Conservation (phyloP, 2,797 vertebrate genomes). For the Podarcis lilfordi region DNA sequence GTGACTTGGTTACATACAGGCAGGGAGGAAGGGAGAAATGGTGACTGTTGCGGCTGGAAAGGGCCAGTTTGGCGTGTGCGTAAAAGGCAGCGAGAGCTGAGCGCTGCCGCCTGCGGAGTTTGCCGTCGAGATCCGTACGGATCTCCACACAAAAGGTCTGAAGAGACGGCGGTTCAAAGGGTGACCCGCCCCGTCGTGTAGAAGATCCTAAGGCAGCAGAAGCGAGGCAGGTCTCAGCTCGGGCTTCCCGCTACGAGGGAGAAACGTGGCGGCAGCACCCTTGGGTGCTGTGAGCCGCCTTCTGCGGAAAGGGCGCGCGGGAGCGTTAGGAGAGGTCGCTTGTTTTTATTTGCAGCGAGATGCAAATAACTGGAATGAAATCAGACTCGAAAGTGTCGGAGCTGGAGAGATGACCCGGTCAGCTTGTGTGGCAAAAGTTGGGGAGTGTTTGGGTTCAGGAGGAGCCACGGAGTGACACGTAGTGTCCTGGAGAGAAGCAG, state of each 20-base stretch:
- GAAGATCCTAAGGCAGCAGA: background rate
- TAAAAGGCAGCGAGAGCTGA: background rate
- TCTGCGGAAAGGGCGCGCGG: background rate
- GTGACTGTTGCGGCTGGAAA: background rate
- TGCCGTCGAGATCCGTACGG: background rate
- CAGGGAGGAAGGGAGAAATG: constrained; percentile 29
- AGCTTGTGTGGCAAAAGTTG: background rate
- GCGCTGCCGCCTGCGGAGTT: constrained; percentile 15
- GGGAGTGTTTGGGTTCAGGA: background rate
- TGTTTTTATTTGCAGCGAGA: background rate
- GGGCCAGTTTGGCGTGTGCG: background rate
- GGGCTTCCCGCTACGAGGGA: background rate
- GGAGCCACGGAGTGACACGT: background rate
- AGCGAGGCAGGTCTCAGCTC: background rate
- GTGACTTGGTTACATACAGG: constrained; percentile 22
- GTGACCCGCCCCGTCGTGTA: background rate
- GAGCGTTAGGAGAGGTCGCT: too few relatives aligned
- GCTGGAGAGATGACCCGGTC: background rate
- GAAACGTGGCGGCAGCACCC: background rate
- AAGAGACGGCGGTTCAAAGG: background rate
- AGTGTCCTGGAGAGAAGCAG: background rate
- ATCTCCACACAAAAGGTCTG: too few relatives aligned
- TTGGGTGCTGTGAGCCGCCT: background rate
- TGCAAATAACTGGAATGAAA: background rate
- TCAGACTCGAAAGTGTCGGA: background rate